These are phyloP conservation scores for Iphiclides podalirius DNA, from an alignment of 2,888 invertebrate species.

Conservation along the genomic window DNA sequence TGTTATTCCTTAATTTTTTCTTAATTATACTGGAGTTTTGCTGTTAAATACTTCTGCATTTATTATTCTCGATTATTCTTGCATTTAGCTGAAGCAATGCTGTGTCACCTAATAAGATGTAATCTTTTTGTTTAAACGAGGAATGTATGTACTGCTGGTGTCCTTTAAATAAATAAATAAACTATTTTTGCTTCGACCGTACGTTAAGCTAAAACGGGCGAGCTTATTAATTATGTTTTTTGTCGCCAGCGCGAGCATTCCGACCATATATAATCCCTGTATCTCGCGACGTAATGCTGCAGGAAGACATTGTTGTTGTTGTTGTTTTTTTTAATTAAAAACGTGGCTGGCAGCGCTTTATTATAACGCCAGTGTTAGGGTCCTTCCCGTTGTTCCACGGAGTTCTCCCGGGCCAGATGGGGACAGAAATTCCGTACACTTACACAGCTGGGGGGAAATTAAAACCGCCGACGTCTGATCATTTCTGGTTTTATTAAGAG, in stretches of 20 bases:
- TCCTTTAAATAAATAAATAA: too few species aligned
- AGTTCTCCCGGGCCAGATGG: constrained; percentile 10
- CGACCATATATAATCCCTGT: background rate
- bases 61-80: too few species aligned
- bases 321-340: constrained; percentile 32
- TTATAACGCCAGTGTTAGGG: constrained; percentile 24
- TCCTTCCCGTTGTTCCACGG: constrained; percentile 23
- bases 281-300: background rate
- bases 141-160: too few species aligned
- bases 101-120: too few species aligned
- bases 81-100: too few species aligned
- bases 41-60: too few species aligned
- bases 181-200: too few species aligned
- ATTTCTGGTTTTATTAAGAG: constrained; percentile 7
- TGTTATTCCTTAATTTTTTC: too few species aligned
- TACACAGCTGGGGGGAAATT: constrained; percentile 11
- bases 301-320: constrained; percentile 5
- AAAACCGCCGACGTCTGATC: constrained; percentile 19
- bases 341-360: constrained; percentile 23
- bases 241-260: background rate
- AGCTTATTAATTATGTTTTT: background rate
- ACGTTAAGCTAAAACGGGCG: too few species aligned
- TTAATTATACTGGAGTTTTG: too few species aligned
- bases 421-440: constrained; percentile 4
- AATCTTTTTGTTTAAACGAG: too few species aligned